These are phyloP conservation scores for Gastrophryne carolinensis DNA, from an alignment of 2,797 vertebrate genomes.

Conservation along the genomic window DNA sequence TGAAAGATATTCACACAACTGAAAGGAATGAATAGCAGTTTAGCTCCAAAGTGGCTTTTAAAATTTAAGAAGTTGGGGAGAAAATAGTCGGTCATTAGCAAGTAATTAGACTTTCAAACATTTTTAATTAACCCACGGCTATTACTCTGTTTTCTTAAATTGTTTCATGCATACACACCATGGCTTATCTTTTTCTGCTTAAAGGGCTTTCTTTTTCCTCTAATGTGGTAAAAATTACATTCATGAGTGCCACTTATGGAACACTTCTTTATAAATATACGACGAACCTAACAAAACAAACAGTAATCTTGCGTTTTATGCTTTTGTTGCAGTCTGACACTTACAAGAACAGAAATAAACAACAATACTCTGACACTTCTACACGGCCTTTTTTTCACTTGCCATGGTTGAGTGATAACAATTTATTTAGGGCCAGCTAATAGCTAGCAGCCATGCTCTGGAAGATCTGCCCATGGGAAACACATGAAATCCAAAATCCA, in stretches of 20 bases:
- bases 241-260: not conserved
- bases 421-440: too few species aligned
- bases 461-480: too few species aligned
- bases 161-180: constrained; percentile 41
- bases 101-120: constrained; percentile 57
- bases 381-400: too few species aligned
- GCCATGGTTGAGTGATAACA: too few species aligned
- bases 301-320: not conserved
- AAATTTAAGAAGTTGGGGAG: constrained; percentile 66
- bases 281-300: not conserved
- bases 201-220: not conserved
- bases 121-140: constrained; percentile 55
- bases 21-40: constrained; percentile 65
- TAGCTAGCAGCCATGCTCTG: too few species aligned
- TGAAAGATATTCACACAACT: constrained; percentile 70
- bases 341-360: too few species aligned
- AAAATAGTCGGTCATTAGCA: constrained; percentile 56
- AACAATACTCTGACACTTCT: too few species aligned
- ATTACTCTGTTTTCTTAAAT: constrained; percentile 36
- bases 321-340: not conserved
- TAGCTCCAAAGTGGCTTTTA: constrained; percentile 75
- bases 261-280: not conserved
- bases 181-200: constrained; percentile 9
- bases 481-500: too few species aligned
- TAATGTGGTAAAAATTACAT: not conserved